Base-by-base conservation (phyloP, 2,888 invertebrate genomes). In the Heliconius sara region DNA sequence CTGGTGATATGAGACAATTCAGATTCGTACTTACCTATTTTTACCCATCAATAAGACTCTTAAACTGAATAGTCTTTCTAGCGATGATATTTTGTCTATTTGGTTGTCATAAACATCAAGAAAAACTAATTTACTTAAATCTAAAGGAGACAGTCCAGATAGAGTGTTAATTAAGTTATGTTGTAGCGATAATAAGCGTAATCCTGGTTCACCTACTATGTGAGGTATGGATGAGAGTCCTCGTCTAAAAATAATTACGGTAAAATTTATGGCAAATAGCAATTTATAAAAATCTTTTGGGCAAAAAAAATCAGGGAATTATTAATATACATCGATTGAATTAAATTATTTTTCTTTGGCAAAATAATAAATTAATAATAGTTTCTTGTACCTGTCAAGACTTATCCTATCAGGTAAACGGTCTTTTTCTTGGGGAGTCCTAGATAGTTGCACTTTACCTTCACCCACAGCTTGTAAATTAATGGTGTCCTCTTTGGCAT, bases 51-150 rank as follows among this genome's bases (percentile, higher is more conserved):
- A 95, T 79, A 99, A 95, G 22, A 99, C 99, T 84, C 98, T 95
- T 76, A 99, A 95, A 87, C 97, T 97, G 83, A 97, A 96, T 74
- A 99, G 95, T 77, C 97, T 96, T 85, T 97, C 97, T 81, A 99
- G 95, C 79, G 97, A 97, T 79, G 96, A 96, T 82, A 99, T 97
- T 88, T 97, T 97, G 84, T 99, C 99, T 82, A 99, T 97, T 91
- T 99, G 98, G 93, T 99, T 99, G 92, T 99, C 98, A 89, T 99
- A 99, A 79, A 99, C 96, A 93, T 99, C 99, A 80, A 99, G 96
- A 91, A 99, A 99, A 27, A 99, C 98, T 80, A 99, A 95, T 91
- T 97, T 97, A 30, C 96, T 96, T 84, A 98, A 95, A 84, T 95
- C 95, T 34, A 95, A 88, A 30, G 94, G 88, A 47, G 91, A 91